Percentiles rank a stretch among this genome's conserved stretches.
These are phyloP conservation scores for Cyprinus carpio DNA, from an alignment of 2,113 vertebrate species.

Conservation along the genomic window DNA sequence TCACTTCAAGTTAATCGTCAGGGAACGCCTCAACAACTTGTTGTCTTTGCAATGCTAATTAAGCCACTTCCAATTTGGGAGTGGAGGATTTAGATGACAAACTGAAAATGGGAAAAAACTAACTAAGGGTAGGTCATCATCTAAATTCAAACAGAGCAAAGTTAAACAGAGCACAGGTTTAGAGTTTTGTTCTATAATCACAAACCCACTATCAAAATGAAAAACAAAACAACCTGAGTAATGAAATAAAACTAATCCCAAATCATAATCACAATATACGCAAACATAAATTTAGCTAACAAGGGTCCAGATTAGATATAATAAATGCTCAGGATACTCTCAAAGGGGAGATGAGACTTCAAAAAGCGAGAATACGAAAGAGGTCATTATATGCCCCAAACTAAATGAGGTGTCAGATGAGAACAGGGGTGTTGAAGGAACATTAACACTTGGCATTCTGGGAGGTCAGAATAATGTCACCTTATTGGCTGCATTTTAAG, in stretches of 20 bases:
- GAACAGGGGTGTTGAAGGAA: not conserved
- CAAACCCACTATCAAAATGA: not conserved
- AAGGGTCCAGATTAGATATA: slow-evolving; percentile 7
- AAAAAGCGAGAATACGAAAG: not conserved
- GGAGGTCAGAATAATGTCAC: not conserved
- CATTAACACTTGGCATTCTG: not conserved
- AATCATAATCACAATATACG: slow-evolving; percentile 3
- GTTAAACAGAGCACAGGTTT: not conserved
- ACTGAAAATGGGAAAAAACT: not conserved
- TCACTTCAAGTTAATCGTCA: slow-evolving; percentile 33
- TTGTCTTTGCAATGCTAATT: slow-evolving; percentile 49
- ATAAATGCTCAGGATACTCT: not conserved
- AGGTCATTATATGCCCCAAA: not conserved
- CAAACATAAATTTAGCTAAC: slow-evolving; percentile 9
- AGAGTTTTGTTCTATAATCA: not conserved
- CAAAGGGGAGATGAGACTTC: not conserved
- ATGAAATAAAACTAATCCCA: slow-evolving; percentile 11
- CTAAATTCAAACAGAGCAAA: slow-evolving; percentile 10
- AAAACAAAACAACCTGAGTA: not conserved
- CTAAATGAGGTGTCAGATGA: not conserved
- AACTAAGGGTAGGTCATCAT: not conserved
- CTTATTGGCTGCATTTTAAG: not conserved
- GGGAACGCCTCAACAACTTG: slow-evolving; percentile 22
- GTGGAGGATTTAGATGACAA: slow-evolving; percentile 14
- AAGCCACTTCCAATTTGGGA: slow-evolving; percentile 40